Conservation (phyloP, 2,888 invertebrate genomes). For the Formica aserva region DNA sequence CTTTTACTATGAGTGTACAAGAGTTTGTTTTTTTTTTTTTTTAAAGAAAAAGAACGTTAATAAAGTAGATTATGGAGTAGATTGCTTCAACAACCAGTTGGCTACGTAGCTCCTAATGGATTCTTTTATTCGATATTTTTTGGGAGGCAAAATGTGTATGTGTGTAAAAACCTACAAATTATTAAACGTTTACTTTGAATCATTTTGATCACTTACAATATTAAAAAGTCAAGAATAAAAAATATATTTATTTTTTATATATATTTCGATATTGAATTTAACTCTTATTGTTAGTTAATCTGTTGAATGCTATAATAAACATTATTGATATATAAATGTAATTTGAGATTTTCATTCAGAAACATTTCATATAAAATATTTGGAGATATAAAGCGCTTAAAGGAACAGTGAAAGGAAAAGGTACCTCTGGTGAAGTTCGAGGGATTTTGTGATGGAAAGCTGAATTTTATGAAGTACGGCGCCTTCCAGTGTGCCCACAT, state of each 20-base stretch:
- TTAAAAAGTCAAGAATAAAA: not conserved
- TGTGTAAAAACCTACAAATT: conserved; percentile 1
- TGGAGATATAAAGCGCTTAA: not conserved
- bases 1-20: not conserved
- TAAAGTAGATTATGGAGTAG: not conserved
- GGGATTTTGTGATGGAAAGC: conserved; percentile 37
- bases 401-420: conserved; percentile 3
- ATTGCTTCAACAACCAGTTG: not conserved
- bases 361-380: conserved; percentile 18
- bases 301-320: not conserved
- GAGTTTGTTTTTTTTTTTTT: not conserved
- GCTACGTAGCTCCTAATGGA: not conserved
- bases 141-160: not conserved
- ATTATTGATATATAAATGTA: not conserved
- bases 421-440: conserved; percentile 7
- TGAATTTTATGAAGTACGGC: conserved; percentile 38
- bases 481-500: conserved; percentile 26
- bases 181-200: not conserved
- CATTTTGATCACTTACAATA: not conserved
- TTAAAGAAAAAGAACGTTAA: not conserved
- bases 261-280: conserved; percentile 17
- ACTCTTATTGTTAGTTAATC: not conserved
- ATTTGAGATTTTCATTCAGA: not conserved
- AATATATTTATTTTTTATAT: not conserved
- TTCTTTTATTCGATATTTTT: not conserved